Evolutionary conservation across 2,888 invertebrate genomes (phyloP).

Genomic region (Ypsolopha scabrella): DNA sequence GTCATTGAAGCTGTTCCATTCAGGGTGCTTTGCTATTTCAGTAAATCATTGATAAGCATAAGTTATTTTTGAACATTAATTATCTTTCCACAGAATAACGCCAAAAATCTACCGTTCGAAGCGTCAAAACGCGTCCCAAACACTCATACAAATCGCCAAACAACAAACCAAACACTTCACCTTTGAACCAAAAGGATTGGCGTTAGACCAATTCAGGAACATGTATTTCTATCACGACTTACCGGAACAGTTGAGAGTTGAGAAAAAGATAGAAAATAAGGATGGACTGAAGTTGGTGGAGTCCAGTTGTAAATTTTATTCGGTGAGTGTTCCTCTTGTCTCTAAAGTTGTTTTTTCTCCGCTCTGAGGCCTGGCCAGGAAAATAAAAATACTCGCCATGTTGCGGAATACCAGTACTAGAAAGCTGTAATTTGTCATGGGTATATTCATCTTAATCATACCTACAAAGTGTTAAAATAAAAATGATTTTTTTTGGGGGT

Average conservation of each 20-base stretch:
- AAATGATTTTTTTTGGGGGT: too few species aligned
- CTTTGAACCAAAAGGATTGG: slow-evolving; percentile 26
- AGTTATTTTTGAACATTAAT: too few species aligned
- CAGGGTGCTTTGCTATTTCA: too few species aligned
- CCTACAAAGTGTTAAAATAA: too few species aligned
- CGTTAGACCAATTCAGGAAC: slow-evolving; percentile 38
- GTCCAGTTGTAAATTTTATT: slow-evolving; percentile 75
- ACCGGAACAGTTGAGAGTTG: slow-evolving; percentile 30
- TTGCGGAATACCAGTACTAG: too few species aligned
- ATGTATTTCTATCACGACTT: slow-evolving; percentile 52
- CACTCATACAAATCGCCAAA: slow-evolving; percentile 33
- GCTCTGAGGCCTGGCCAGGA: neutral
- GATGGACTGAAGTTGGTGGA: slow-evolving; percentile 35
- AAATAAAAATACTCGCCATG: too few species aligned
- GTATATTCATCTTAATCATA: too few species aligned
- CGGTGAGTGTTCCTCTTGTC: slow-evolving; percentile 60
- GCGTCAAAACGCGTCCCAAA: slow-evolving; percentile 29
- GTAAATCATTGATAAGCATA: too few species aligned
- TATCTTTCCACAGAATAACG: slow-evolving; percentile 30
- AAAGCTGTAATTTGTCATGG: too few species aligned
- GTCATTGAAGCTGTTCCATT: too few species aligned
- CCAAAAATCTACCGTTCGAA: slow-evolving; percentile 36
- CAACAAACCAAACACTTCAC: slow-evolving; percentile 30
- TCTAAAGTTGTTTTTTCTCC: neutral
- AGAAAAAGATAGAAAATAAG: slow-evolving; percentile 15